These are phyloP conservation scores for Laspeyria flexula DNA, from an alignment of 2,888 invertebrate species.

Conservation along the genomic window DNA sequence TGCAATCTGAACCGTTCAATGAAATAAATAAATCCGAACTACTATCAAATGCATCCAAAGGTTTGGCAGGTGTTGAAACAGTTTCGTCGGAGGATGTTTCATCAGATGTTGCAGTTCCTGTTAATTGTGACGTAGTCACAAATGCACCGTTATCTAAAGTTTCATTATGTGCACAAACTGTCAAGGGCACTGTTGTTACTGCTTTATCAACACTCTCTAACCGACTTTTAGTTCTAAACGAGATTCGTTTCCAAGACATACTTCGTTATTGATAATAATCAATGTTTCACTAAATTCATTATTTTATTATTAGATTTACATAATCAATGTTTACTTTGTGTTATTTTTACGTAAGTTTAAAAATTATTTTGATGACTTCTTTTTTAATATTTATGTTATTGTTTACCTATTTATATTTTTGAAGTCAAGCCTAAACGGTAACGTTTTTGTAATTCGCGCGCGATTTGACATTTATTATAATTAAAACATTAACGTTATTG, in stretches of 20 bases:
- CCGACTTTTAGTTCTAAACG: conserved; percentile 45
- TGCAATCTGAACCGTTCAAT: not conserved
- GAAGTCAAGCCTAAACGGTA: not conserved
- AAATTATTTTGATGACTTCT: too few relatives aligned
- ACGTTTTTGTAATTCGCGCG: not conserved
- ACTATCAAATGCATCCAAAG: conserved; percentile 38
- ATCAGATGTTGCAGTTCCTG: conserved; percentile 35
- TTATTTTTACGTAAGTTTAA: too few relatives aligned
- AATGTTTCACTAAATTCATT: not conserved
- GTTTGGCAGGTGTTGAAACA: conserved; percentile 45
- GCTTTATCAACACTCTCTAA: conserved; percentile 38
- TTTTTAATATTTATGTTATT: too few relatives aligned
- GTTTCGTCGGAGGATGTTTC: conserved; percentile 36
- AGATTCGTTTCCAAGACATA: conserved; percentile 55
- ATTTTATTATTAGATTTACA: not conserved
- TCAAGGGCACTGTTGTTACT: conserved; percentile 11
- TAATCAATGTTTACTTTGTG: too few relatives aligned
- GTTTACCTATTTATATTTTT: too few relatives aligned
- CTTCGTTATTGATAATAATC: conserved; percentile 9
- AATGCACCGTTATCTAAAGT: conserved; percentile 15
- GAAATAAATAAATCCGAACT: not conserved
- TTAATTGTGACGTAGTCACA: not conserved
- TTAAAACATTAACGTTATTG: conserved; percentile 11
- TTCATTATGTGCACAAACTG: conserved; percentile 32
- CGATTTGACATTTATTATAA: not conserved